These are phyloP conservation scores for Elegia similella DNA, from an alignment of 2,888 invertebrate species.

Conservation along the genomic window DNA sequence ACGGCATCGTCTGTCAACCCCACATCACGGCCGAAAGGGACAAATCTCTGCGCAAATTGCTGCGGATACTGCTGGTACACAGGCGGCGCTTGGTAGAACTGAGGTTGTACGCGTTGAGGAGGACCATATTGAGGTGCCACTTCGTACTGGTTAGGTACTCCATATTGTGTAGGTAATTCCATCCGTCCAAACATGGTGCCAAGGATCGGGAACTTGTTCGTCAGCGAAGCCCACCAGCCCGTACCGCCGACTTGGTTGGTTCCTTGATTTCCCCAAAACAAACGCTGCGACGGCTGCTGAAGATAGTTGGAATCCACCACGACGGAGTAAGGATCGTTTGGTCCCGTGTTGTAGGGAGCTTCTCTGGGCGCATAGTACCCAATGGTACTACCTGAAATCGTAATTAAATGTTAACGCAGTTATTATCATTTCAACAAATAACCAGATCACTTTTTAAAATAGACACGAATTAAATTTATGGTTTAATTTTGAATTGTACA, in stretches of 20 bases:
- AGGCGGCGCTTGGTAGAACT: conserved; percentile 33
- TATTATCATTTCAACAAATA: background rate
- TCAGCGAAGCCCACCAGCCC: conserved; percentile 65
- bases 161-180: conserved; percentile 54
- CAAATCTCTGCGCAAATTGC: conserved; percentile 42
- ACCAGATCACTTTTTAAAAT: no score
- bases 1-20: conserved; percentile 71
- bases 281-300: conserved; percentile 62
- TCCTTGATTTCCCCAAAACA: conserved; percentile 68
- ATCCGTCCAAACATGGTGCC: conserved; percentile 70
- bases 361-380: conserved; percentile 64
- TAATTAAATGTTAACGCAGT: conserved; percentile 25
- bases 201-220: conserved; percentile 71
- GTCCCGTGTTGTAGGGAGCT: conserved; percentile 57
- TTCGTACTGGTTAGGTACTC: conserved; percentile 38
- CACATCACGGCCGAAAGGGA: conserved; percentile 59
- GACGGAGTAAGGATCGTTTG: conserved; percentile 58
- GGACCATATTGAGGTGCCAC: conserved; percentile 29
- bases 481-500: no score
- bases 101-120: conserved; percentile 32
- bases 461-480: no score
- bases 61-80: conserved; percentile 39
- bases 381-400: conserved; percentile 59
- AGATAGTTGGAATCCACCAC: conserved; percentile 46
- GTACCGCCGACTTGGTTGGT: conserved; percentile 72